phyloP scores from a whole-genome alignment of 2,888 invertebrate species.

The Rhagonycha fulva region DNA sequence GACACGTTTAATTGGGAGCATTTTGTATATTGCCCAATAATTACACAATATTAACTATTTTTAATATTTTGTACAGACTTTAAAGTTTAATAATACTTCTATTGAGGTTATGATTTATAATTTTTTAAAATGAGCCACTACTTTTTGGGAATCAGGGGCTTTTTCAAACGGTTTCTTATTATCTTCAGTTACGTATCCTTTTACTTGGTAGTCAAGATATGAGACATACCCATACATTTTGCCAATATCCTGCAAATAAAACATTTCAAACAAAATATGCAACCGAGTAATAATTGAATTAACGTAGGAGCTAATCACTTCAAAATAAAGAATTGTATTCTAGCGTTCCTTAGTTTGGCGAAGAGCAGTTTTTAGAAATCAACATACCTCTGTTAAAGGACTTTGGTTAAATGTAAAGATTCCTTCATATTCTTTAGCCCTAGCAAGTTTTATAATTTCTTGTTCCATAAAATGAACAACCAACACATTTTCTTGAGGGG shows the following conservation, averaged over 20 bases:
- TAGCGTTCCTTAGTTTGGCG: too few species aligned
- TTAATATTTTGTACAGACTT: too few species aligned
- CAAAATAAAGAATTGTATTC: too few species aligned
- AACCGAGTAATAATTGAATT: too few species aligned
- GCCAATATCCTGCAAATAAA: constrained; percentile 76
- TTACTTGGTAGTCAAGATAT: constrained; percentile 78
- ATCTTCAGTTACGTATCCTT: constrained; percentile 72
- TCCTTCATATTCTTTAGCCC: constrained; percentile 67
- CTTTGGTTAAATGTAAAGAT: constrained; percentile 87
- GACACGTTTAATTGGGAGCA: too few species aligned
- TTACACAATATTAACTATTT: too few species aligned
- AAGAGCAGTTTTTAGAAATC: constrained; percentile 10
- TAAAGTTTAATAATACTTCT: too few species aligned
- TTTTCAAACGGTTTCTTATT: constrained; percentile 73
- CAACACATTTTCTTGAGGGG: constrained; percentile 74
- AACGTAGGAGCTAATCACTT: too few species aligned
- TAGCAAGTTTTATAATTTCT: constrained; percentile 70
- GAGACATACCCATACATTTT: constrained; percentile 81
- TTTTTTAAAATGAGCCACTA: too few species aligned
- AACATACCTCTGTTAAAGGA: constrained; percentile 76
- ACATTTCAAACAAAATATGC: too few species aligned
- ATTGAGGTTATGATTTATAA: too few species aligned
- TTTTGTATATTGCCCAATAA: too few species aligned
- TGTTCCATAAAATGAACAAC: constrained; percentile 79
- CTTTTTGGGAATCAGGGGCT: constrained; percentile 72